A percentile compares a stretch with the other conserved stretches of the same genome.
Conservation (phyloP, 2,113 vertebrate genomes). For the Myotis davidii region DNA sequence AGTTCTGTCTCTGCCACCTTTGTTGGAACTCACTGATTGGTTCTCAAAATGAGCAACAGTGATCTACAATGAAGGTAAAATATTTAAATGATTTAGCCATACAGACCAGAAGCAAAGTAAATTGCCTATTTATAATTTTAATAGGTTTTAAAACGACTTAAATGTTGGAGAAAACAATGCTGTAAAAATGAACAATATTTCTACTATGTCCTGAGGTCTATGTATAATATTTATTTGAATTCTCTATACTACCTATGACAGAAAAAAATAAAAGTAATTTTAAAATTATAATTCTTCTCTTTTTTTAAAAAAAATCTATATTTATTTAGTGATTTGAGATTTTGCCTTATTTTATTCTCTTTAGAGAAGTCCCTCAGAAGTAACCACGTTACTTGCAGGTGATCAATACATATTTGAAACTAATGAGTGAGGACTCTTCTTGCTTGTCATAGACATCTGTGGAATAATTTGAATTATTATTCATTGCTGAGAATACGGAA, state of each 20-base stretch:
- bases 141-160: background rate
- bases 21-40: background rate
- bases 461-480: background rate
- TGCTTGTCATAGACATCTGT: background rate
- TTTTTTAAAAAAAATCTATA: background rate
- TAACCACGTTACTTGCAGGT: background rate
- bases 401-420: background rate
- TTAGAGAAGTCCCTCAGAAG: background rate
- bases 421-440: background rate
- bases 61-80: background rate
- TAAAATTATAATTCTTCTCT: background rate
- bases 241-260: background rate
- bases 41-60: background rate
- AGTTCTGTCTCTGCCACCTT: background rate
- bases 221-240: background rate
- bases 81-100: background rate
- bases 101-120: background rate
- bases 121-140: background rate
- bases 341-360: background rate
- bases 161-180: background rate
- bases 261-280: background rate
- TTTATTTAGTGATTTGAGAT: background rate
- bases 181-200: background rate
- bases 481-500: background rate
- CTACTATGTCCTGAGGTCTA: background rate